These are phyloP conservation scores for Drosophila bocqueti DNA, from an alignment of 1,140 invertebrate species.

Conservation along the genomic window DNA sequence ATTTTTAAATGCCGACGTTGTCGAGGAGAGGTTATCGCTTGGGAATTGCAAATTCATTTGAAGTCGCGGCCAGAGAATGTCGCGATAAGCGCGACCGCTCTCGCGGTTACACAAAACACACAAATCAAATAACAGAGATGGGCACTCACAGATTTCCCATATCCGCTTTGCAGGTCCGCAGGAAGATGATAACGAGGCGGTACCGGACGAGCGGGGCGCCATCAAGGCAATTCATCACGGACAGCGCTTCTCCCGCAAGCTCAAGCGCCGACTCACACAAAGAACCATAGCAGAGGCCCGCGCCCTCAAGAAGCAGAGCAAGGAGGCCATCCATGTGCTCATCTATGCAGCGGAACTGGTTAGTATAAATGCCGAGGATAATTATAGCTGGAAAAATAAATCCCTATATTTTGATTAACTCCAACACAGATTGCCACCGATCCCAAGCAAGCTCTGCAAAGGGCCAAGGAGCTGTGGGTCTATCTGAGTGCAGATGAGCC, in stretches of 20 bases:
- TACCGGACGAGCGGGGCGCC: conserved; percentile 66
- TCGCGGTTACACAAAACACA: conserved; percentile 16
- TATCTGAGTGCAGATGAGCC: conserved; percentile 91
- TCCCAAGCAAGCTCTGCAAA: conserved; percentile 90
- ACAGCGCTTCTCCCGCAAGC: conserved; percentile 89
- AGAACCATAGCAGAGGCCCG: conserved; percentile 90
- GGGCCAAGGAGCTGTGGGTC: conserved; percentile 89
- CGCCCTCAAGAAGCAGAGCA: conserved; percentile 91
- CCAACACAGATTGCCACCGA: conserved; percentile 90
- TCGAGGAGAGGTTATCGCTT: conserved; percentile 57
- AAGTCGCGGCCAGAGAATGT: conserved; percentile 16
- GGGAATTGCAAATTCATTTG: conserved; percentile 35
- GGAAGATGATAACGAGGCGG: conserved; percentile 69
- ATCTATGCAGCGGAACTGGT: conserved; percentile 91
- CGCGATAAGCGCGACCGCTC: conserved; percentile 24
- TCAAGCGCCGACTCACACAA: conserved; percentile 90
- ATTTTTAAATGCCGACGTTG: conserved; percentile 57
- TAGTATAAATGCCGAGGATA: conserved; percentile 59
- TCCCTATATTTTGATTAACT: background rate
- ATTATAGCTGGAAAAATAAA: background rate
- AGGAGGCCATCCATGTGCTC: conserved; percentile 91
- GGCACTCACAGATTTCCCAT: conserved; percentile 13
- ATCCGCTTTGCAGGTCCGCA: conserved; percentile 55
- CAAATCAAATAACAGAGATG: conserved; percentile 9
- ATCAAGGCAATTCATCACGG: conserved; percentile 91